Percentiles rank a stretch among this genome's conserved stretches.
These are phyloP conservation scores for Neofelis nebulosa DNA, from an alignment of 2,113 vertebrate species.

Conservation along the genomic window DNA sequence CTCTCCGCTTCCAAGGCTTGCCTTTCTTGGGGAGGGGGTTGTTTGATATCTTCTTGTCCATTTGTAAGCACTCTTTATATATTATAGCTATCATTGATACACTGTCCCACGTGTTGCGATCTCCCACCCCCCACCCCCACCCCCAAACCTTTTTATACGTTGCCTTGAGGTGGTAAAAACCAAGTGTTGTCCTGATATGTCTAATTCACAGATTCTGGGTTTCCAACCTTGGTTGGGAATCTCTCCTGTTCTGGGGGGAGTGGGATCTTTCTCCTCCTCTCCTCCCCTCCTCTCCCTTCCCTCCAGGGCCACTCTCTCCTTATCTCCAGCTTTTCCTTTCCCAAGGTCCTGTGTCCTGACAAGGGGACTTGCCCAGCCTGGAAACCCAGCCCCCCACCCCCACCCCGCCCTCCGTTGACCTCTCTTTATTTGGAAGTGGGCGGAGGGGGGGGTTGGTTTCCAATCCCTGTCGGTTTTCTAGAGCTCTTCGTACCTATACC, in stretches of 20 bases:
- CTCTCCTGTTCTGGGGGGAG: no score
- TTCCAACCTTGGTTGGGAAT: neutral
- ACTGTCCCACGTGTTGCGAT: neutral
- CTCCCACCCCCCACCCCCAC: accelerated
- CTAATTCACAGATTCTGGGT: neutral
- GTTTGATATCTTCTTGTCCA: neutral
- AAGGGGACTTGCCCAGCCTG: neutral
- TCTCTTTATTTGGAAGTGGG: neutral
- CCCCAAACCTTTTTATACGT: neutral
- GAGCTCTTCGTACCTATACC: accelerated
- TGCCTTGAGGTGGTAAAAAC: neutral
- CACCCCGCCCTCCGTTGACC: no score
- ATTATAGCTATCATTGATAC: neutral
- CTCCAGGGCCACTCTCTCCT: neutral
- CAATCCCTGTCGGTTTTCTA: neutral
- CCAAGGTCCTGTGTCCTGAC: neutral
- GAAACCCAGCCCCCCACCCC: neutral
- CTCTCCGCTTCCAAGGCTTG: neutral
- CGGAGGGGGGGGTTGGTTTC: neutral
- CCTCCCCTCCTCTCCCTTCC: neutral
- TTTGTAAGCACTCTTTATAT: neutral
- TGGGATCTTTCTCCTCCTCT: no score
- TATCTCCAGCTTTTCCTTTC: conserved; percentile 3
- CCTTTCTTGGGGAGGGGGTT: neutral
- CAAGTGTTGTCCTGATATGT: neutral